Percentiles rank a stretch among this genome's conserved stretches.
These are phyloP conservation scores for Amphipyra berbera DNA, from an alignment of 2,888 invertebrate genomes.

Conservation along the genomic window DNA sequence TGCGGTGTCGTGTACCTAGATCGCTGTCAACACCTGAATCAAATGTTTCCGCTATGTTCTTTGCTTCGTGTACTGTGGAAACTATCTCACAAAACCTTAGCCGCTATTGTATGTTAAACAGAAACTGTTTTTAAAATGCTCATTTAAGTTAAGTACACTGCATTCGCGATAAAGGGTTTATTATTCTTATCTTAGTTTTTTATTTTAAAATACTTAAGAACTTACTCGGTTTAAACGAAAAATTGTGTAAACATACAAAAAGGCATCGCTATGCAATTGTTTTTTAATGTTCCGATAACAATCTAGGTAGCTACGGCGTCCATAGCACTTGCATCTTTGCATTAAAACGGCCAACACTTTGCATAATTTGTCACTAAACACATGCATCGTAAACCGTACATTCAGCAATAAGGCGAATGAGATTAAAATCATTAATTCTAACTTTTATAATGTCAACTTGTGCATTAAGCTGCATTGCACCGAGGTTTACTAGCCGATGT, in stretches of 20 bases:
- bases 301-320: slow-evolving; percentile 53
- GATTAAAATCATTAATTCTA: slow-evolving; percentile 73
- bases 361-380: slow-evolving; percentile 75
- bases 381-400: slow-evolving; percentile 64
- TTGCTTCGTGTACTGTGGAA: slow-evolving; percentile 14
- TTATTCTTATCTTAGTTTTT: slow-evolving; percentile 35
- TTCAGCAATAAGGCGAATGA: slow-evolving; percentile 66
- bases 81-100: slow-evolving; percentile 34
- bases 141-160: slow-evolving; percentile 45
- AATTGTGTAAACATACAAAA: slow-evolving; percentile 39
- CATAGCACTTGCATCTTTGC: slow-evolving; percentile 46
- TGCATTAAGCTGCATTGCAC: slow-evolving; percentile 76
- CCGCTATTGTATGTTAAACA: slow-evolving; percentile 56
- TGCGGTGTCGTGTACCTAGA: slow-evolving; percentile 4
- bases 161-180: slow-evolving; percentile 45
- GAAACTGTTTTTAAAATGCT: slow-evolving; percentile 54
- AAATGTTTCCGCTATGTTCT: slow-evolving; percentile 30
- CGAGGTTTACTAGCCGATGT: slow-evolving; percentile 66
- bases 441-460: slow-evolving; percentile 75
- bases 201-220: slow-evolving; percentile 40
- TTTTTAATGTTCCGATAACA: slow-evolving; percentile 52
- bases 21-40: slow-evolving; percentile 24
- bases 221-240: slow-evolving; percentile 40
- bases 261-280: slow-evolving; percentile 54
- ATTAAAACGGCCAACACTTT: slow-evolving; percentile 62